phyloP scores from a whole-genome alignment of 2,113 vertebrate genomes.

The Cheirogaleus medius region DNA sequence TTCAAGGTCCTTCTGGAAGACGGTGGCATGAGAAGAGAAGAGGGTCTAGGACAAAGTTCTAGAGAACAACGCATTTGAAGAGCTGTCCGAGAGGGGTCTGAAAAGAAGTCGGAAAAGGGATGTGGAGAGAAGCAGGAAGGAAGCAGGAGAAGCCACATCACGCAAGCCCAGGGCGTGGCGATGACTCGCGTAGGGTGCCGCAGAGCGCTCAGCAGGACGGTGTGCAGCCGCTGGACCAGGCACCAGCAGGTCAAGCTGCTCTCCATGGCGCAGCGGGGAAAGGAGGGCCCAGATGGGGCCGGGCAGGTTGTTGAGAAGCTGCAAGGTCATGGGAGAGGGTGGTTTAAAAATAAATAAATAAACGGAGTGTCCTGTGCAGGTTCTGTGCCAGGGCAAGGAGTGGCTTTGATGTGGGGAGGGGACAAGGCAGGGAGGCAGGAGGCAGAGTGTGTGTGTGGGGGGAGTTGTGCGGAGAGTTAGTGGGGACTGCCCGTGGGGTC shows the following conservation, averaged over 20 bases:
- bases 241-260: neutral
- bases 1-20: neutral
- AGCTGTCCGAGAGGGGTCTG: neutral
- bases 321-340: neutral
- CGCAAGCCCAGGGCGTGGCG: neutral
- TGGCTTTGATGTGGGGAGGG: neutral
- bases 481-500: rapidly evolving
- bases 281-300: neutral
- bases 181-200: rapidly evolving
- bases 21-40: neutral
- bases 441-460: too few species aligned
- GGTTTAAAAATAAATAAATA: neutral
- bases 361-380: too few species aligned
- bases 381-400: neutral
- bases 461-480: too few species aligned
- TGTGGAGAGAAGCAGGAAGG: neutral
- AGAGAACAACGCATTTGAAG: neutral
- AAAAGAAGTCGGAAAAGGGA: neutral
- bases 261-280: neutral
- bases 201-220: rapidly evolving
- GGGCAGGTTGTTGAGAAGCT: neutral
- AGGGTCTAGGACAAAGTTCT: neutral
- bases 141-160: too few species aligned
- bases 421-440: neutral
- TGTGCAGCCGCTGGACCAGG: neutral